Base-by-base conservation (phyloP, 2,113 vertebrate species). In the Aix galericulata region DNA sequence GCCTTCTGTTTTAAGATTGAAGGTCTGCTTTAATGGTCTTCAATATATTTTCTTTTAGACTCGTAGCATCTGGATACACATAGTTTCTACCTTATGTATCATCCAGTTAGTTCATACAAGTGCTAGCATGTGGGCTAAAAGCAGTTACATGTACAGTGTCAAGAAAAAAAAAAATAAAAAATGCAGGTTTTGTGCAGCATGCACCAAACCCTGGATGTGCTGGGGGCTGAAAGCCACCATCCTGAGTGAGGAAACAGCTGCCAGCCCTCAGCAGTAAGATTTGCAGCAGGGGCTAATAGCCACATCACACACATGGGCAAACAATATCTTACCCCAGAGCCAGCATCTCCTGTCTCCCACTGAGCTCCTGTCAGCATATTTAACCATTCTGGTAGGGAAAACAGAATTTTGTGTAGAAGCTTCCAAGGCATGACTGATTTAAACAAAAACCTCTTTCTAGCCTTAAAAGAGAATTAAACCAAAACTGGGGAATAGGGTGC, bases 191-290 rank as follows among this genome's bases (percentile, higher is more conserved):
- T 25, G 68, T 42, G 40, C 1, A 4, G 63, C 42, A 68, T 3
- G 2, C 59, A 56, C 22, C 48, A 59, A 73, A 13, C n/a, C 12
- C 53, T 46, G 32, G 22, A 53, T 56, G 72, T 8, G 2, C 3
- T 1, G 0, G 53, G 63, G 64, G 68, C 68, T 64, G 58, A 21
- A 73, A 91, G 59, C 18, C 23, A 8, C 0, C 0, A 11, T 22
- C 67, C 6, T 11, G 5, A 72, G 31, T 8, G 21, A 68, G 34
- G 58, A 72, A 75, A 67, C n/a, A 34, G 25, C 31, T 55, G 63
- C 48, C 84, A 55, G 66, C 50, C 34, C 53, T 64, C 1, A 1
- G 32, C 26, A n/a, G 8, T 25, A 59, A 36, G 44, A 60, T 60
- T 42, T 73, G 67, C 31, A 80, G 42, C 52, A 13, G 9, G 20